These are phyloP conservation scores for Hydropotes inermis DNA, from an alignment of 2,113 vertebrate genomes.

Conservation along the genomic window DNA sequence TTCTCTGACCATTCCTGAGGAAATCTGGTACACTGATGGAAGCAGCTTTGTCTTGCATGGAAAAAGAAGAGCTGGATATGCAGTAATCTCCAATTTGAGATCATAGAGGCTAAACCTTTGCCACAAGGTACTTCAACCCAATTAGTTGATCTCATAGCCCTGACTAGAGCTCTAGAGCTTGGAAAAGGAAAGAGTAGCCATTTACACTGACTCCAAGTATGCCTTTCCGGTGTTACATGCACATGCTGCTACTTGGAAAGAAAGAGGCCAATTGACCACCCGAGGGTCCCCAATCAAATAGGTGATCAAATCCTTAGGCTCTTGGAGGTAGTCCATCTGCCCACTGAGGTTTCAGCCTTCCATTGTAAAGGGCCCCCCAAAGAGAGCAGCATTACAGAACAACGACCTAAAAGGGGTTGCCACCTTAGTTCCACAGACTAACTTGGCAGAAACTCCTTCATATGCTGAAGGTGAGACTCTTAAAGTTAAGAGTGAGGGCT, in stretches of 20 bases:
- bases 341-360: background rate
- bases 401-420: background rate
- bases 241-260: background rate
- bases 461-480: background rate
- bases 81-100: background rate
- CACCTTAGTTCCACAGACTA: background rate
- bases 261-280: background rate
- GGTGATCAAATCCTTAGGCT: background rate
- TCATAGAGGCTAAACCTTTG: background rate
- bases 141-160: background rate
- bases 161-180: background rate
- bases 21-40: background rate
- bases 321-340: background rate
- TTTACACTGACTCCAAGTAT: background rate
- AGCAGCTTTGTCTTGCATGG: background rate
- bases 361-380: background rate
- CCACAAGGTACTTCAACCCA: background rate
- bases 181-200: background rate
- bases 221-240: background rate
- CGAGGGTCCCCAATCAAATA: background rate
- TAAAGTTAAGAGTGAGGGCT: background rate
- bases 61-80: background rate
- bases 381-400: background rate
- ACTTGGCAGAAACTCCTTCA: background rate
- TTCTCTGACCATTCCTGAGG: background rate